Base-by-base conservation (phyloP, 2,888 invertebrate species). In the Elmis aenea region DNA sequence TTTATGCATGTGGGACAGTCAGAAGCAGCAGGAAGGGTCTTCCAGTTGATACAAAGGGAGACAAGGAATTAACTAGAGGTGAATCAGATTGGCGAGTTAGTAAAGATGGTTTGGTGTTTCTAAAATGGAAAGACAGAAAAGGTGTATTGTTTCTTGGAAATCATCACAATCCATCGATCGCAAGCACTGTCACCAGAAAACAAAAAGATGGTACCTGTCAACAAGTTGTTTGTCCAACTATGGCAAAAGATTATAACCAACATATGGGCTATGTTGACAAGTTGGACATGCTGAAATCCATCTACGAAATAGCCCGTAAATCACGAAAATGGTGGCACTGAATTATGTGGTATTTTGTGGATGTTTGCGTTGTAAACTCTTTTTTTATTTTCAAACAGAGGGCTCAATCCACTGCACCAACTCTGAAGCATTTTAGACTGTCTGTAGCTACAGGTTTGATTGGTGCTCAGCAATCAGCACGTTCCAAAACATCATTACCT, bases 1-100 rank as follows among this genome's bases (percentile, higher is more conserved):
- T 49, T 33, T 45, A 46, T 45, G 38, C 40, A 13, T 45, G 50
- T 27, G 50, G 49, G 16, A 55, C 52, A 21, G 27, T 54, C 9
- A 32, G 46, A 13, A 34, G 27, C 11, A n/a, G 15, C 4, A 24
- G 32, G 12, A 32, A 12, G 9, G 24, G 13, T 2, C 12, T 32
- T 14, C 32, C 32, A 8, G 9, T 2, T 4, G 24, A 23, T n/a
- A n/a, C 24, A 32, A 13, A n/a, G 14, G 24, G 6, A 9, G 24
- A 32, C n/a, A 15, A 32, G n/a, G 8, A 22, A 10, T 23, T 32
- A 14, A 13, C 9, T 10, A 22, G 32, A 32, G 32, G 32, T 15
- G 11, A 32, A 12, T 32, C 24, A 2, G 16, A 32, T 13, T 32
- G 9, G 14, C n/a, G 32, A 14, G 24, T 32, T 9, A 32, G 32